Evolutionary conservation across 1,140 invertebrate genomes (phyloP).

Genomic region (Gryon sp.): DNA sequence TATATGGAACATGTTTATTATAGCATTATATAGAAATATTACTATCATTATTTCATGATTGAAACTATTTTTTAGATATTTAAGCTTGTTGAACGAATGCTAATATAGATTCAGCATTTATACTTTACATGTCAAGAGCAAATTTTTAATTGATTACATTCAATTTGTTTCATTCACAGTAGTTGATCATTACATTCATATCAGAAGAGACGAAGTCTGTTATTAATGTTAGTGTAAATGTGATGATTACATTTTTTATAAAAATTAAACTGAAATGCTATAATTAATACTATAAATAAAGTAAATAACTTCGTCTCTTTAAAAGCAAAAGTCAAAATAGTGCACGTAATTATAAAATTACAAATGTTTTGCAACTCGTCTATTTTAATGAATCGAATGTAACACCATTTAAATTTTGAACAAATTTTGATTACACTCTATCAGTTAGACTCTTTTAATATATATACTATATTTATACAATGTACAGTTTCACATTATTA

Average conservation of each 20-base stretch:
- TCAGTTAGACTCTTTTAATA: too few species aligned
- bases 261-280: too few species aligned
- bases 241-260: background rate
- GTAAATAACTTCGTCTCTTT: conserved; percentile 18
- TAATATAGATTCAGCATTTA: conserved; percentile 67
- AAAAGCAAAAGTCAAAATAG: conserved; percentile 21
- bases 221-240: background rate
- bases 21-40: conserved; percentile 31
- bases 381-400: conserved; percentile 20
- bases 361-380: conserved; percentile 47
- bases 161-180: conserved; percentile 46
- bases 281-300: too few species aligned
- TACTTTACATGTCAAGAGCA: too few species aligned
- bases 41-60: conserved; percentile 42
- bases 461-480: too few species aligned
- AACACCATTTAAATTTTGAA: conserved; percentile 12
- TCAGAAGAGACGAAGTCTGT: conserved; percentile 7
- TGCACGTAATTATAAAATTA: conserved; percentile 49
- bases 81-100: conserved; percentile 69
- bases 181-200: conserved; percentile 10
- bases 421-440: conserved; percentile 25
- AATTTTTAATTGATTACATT: conserved; percentile 23
- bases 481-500: too few species aligned
- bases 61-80: conserved; percentile 45
- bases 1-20: conserved; percentile 36